phyloP scores from a whole-genome alignment of 2,113 vertebrate genomes.

The Toxostoma redivivum region DNA sequence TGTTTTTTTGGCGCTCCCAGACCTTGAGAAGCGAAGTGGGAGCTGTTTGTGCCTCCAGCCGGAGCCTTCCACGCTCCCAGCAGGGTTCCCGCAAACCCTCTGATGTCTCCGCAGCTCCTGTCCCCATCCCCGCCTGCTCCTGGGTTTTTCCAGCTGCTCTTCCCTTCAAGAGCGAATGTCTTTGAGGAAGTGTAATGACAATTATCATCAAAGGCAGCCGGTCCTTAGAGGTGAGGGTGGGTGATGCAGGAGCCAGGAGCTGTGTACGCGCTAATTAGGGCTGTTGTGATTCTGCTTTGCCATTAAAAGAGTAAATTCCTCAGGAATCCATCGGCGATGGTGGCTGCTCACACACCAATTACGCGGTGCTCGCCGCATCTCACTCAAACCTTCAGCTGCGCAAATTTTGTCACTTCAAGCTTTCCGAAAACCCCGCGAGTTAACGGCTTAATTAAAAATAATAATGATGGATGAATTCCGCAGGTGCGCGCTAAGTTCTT shows the following conservation, averaged over 20 bases:
- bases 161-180: neutral
- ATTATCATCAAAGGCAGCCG: constrained; percentile 1
- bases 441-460: constrained; percentile 57
- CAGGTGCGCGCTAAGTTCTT: constrained; percentile 30
- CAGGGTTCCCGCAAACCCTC: neutral
- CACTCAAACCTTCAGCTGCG: neutral
- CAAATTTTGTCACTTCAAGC: constrained; percentile 8
- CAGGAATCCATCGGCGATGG: constrained; percentile 13
- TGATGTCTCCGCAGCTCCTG: neutral
- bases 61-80: neutral
- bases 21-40: neutral
- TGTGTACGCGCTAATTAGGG: neutral
- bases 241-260: constrained; percentile 22
- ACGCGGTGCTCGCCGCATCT: neutral
- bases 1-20: neutral
- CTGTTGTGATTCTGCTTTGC: neutral
- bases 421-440: neutral
- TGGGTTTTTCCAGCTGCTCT: neutral
- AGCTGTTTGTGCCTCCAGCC: neutral
- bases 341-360: constrained; percentile 16
- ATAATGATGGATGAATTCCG: neutral
- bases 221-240: constrained; percentile 26
- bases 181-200: neutral
- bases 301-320: neutral
- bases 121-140: neutral